A percentile compares a stretch with the other conserved stretches of the same genome.
These are phyloP conservation scores for Anaspis maculata DNA, from an alignment of 2,888 invertebrate genomes.

Conservation along the genomic window DNA sequence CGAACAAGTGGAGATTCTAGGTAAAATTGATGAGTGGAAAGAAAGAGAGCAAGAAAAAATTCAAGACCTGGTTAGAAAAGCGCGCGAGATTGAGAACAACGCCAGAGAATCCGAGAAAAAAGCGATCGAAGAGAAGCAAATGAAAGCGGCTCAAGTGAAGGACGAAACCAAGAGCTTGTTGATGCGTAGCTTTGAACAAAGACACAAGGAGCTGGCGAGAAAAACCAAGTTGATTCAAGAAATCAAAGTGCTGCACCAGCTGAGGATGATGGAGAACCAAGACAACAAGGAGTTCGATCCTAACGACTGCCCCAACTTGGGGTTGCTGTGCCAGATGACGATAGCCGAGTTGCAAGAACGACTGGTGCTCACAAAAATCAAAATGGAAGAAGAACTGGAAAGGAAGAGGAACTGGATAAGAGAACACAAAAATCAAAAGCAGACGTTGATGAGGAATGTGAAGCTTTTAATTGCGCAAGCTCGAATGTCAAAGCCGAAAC, in stretches of 20 bases:
- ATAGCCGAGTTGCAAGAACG: slow-evolving; percentile 54
- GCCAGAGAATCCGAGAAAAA: slow-evolving; percentile 47
- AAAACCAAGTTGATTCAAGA: slow-evolving; percentile 41
- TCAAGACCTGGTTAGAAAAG: slow-evolving; percentile 44
- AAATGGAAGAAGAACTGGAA: slow-evolving; percentile 47
- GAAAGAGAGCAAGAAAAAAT: slow-evolving; percentile 45
- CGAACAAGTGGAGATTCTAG: slow-evolving; percentile 44
- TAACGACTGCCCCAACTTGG: slow-evolving; percentile 50
- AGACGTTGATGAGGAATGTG: slow-evolving; percentile 44
- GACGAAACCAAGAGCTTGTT: slow-evolving; percentile 43
- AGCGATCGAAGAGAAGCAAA: slow-evolving; percentile 48
- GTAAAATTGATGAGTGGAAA: slow-evolving; percentile 48
- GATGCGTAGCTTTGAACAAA: slow-evolving; percentile 27
- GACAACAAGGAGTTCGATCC: slow-evolving; percentile 50
- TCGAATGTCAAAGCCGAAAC: slow-evolving; percentile 32
- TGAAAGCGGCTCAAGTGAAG: slow-evolving; percentile 43
- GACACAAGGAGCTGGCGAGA: slow-evolving; percentile 34
- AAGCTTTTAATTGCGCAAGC: slow-evolving; percentile 43
- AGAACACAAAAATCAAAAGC: slow-evolving; percentile 42
- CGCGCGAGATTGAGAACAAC: slow-evolving; percentile 41
- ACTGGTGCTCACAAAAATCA: slow-evolving; percentile 44
- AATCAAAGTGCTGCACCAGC: slow-evolving; percentile 36
- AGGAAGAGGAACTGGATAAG: slow-evolving; percentile 43
- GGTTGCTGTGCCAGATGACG: slow-evolving; percentile 57
- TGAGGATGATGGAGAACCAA: slow-evolving; percentile 30